A percentile compares a stretch with the other conserved stretches of the same genome.
These are phyloP conservation scores for Pachycephus smyrnensis DNA, from an alignment of 2,888 invertebrate species.

Conservation along the genomic window DNA sequence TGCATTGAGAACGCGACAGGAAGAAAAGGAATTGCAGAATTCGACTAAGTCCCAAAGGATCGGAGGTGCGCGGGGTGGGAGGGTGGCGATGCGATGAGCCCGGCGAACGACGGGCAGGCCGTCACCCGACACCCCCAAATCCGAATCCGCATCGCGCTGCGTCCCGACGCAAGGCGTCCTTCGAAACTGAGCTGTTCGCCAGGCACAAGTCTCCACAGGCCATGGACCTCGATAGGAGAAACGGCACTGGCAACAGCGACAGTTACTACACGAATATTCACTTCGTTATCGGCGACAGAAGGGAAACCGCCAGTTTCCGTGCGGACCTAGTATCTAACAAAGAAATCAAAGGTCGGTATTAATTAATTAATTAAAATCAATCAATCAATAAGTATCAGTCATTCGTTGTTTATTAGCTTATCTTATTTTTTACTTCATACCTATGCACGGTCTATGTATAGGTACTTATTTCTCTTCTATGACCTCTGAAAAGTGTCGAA, in stretches of 20 bases:
- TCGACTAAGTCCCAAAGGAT: conserved; percentile 16
- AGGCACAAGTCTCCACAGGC: conserved; percentile 36
- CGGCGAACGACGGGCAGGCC: conserved; percentile 55
- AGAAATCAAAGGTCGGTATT: conserved; percentile 59
- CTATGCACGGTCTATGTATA: too few species aligned
- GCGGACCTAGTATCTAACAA: conserved; percentile 59
- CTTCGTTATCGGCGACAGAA: conserved; percentile 59
- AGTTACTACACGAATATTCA: conserved; percentile 57
- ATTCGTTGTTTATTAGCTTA: neutral
- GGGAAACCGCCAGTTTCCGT: conserved; percentile 56
- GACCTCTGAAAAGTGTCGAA: too few species aligned
- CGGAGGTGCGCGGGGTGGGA: conserved; percentile 50
- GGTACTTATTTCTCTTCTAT: too few species aligned
- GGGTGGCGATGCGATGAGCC: conserved; percentile 65
- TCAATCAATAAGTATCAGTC: neutral
- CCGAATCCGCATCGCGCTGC: conserved; percentile 19
- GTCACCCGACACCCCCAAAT: conserved; percentile 55
- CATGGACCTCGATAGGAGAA: conserved; percentile 62
- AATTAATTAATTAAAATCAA: neutral
- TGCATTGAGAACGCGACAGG: neutral
- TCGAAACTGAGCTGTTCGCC: neutral
- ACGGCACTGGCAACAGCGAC: conserved; percentile 57
- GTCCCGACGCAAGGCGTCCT: neutral
- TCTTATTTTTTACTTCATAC: too few species aligned
- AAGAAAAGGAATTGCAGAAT: neutral